phyloP scores from a whole-genome alignment of 2,888 invertebrate species.

The Tillus elongatus region DNA sequence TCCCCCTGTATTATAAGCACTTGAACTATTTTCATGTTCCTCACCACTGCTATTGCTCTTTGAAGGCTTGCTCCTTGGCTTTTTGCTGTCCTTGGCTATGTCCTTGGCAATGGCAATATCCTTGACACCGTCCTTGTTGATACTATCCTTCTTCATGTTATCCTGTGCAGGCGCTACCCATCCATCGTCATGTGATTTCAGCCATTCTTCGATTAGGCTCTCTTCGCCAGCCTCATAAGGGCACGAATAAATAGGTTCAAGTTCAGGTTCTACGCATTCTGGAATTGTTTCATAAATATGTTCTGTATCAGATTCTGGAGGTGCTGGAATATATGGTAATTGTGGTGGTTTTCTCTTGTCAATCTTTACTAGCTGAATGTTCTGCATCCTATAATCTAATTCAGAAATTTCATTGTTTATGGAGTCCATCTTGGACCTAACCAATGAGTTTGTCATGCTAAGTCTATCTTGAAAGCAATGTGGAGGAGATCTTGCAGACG shows the following conservation, averaged over 20 bases:
- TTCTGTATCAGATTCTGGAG: slow-evolving; percentile 47
- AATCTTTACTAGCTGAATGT: slow-evolving; percentile 47
- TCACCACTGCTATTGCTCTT: slow-evolving; percentile 44
- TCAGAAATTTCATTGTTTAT: slow-evolving; percentile 48
- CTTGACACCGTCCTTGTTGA: slow-evolving; percentile 22
- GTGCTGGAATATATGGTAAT: slow-evolving; percentile 32
- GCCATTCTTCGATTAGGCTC: slow-evolving; percentile 34
- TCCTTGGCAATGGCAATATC: no score
- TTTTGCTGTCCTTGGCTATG: no score
- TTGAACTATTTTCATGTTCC: slow-evolving; percentile 55
- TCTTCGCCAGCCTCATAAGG: slow-evolving; percentile 46
- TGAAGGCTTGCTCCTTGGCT: slow-evolving; percentile 28
- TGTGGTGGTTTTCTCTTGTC: slow-evolving; percentile 34
- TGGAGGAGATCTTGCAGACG: slow-evolving; percentile 36
- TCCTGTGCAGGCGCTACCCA: slow-evolving; percentile 15
- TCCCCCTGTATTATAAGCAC: slow-evolving; percentile 67
- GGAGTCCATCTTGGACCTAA: slow-evolving; percentile 37
- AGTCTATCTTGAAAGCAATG: slow-evolving; percentile 34
- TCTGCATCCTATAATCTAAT: slow-evolving; percentile 51
- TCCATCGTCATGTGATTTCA: slow-evolving; percentile 28
- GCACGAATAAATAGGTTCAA: slow-evolving; percentile 54
- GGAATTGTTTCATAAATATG: slow-evolving; percentile 61
- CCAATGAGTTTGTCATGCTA: slow-evolving; percentile 35
- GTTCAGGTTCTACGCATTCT: slow-evolving; percentile 47
- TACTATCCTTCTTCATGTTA: slow-evolving; percentile 11